These are phyloP conservation scores for Cynaeus angustus DNA, from an alignment of 2,888 invertebrate species.

Conservation along the genomic window DNA sequence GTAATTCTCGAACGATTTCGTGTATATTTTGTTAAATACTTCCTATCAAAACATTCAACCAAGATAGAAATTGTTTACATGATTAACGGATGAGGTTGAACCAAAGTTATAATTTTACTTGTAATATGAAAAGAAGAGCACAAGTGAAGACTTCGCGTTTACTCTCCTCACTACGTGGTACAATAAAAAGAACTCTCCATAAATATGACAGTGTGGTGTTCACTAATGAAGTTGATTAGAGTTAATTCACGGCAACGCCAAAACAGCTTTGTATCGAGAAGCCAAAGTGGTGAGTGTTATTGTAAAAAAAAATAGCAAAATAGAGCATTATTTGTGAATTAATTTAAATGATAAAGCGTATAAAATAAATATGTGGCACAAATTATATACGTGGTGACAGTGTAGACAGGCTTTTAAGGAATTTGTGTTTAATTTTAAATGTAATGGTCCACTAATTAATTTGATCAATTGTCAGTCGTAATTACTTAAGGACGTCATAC, in stretches of 20 bases:
- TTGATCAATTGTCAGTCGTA: too few species aligned
- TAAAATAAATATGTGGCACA: too few species aligned
- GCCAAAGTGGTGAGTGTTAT: slow-evolving; percentile 36
- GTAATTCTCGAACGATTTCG: slow-evolving; percentile 21
- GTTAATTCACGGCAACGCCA: slow-evolving; percentile 44
- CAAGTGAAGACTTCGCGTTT: slow-evolving; percentile 13
- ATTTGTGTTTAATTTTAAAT: too few species aligned
- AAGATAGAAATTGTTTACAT: slow-evolving; percentile 49
- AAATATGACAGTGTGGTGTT: slow-evolving; percentile 16
- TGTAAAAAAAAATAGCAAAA: neutral
- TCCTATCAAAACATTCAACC: slow-evolving; percentile 46
- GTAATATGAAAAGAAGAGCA: neutral
- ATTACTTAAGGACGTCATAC: too few species aligned
- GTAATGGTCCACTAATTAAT: too few species aligned
- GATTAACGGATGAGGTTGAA: slow-evolving; percentile 28
- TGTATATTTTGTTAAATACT: slow-evolving; percentile 47
- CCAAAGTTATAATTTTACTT: slow-evolving; percentile 15
- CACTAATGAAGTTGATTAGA: slow-evolving; percentile 43
- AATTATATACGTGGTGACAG: too few species aligned
- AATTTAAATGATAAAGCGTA: too few species aligned
- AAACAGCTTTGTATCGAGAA: slow-evolving; percentile 19
- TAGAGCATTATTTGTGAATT: too few species aligned
- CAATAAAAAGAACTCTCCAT: neutral
- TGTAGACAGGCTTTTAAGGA: too few species aligned
- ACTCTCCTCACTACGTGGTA: slow-evolving; percentile 5